Evolutionary conservation across 2,888 invertebrate genomes (phyloP).

Genomic region (Pollenia angustigena): DNA sequence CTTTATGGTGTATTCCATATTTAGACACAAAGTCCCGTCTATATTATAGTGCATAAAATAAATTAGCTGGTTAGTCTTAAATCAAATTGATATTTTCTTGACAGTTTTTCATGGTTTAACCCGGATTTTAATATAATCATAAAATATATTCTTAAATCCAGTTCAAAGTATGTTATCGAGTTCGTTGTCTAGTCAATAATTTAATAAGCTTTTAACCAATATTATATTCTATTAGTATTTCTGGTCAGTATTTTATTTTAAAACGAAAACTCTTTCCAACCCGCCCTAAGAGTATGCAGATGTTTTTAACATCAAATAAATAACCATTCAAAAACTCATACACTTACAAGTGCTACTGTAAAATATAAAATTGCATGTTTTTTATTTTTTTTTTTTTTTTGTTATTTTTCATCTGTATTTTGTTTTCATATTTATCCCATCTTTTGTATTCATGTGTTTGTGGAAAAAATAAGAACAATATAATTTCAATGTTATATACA

Average conservation of each 20-base stretch:
- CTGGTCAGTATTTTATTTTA: background rate
- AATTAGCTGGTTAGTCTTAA: too few species aligned
- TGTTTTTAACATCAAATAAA: background rate
- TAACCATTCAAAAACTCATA: background rate
- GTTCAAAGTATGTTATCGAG: too few species aligned
- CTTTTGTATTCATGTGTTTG: conserved; percentile 14
- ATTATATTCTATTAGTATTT: background rate
- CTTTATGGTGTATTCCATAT: too few species aligned
- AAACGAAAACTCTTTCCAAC: background rate
- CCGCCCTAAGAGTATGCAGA: background rate
- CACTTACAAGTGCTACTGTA: conserved; percentile 12
- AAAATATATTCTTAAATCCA: too few species aligned
- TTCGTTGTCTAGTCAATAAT: too few species aligned
- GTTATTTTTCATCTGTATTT: background rate
- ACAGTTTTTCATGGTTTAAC: too few species aligned
- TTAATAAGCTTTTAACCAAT: too few species aligned
- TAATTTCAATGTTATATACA: conserved; percentile 60
- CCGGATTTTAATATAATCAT: too few species aligned
- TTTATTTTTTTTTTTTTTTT: conserved; percentile 16
- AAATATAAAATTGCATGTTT: conserved; percentile 25
- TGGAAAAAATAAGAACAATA: conserved; percentile 33
- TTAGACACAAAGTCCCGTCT: too few species aligned
- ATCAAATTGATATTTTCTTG: too few species aligned
- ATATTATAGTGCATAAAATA: too few species aligned
- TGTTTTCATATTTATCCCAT: conserved; percentile 1